Conservation (phyloP, 2,888 invertebrate genomes). For the Conus canariensis region DNA sequence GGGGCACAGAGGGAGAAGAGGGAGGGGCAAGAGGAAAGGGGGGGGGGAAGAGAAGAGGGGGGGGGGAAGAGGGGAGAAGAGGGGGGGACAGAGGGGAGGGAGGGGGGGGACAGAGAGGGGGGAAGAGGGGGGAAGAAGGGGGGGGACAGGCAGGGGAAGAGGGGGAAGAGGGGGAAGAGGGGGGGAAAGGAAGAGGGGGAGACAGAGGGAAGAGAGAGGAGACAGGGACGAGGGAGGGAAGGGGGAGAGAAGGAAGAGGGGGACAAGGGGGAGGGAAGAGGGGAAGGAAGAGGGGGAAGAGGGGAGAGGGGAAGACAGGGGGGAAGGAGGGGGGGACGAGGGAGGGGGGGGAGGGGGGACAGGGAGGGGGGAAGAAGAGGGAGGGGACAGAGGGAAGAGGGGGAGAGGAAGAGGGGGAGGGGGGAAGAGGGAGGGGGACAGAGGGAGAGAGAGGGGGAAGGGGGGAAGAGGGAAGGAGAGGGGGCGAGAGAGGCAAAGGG, state of each 20-base stretch:
- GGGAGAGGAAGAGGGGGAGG: background rate
- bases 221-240: background rate
- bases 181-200: too few species aligned
- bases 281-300: too few species aligned
- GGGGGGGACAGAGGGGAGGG: background rate
- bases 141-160: background rate
- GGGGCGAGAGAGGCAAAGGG: background rate
- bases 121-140: background rate
- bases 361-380: background rate
- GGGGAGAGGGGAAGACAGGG: background rate
- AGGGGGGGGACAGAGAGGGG: background rate
- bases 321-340: background rate
- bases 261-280: background rate
- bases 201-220: background rate
- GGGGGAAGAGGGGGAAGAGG: background rate
- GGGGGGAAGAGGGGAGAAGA: background rate
- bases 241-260: background rate
- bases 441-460: background rate
- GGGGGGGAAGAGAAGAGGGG: background rate
- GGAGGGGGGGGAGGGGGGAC: background rate
- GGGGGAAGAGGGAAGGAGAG: background rate
- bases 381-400: background rate
- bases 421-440: background rate
- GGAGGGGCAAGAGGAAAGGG: background rate
- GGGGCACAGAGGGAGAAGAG: background rate